Evolutionary conservation across 37 sponge, comb jelly and placozoan species (phyloP), one percentile per base, ranked within the genome.

Genomic region (Cliona cf. orientalis): DNA sequence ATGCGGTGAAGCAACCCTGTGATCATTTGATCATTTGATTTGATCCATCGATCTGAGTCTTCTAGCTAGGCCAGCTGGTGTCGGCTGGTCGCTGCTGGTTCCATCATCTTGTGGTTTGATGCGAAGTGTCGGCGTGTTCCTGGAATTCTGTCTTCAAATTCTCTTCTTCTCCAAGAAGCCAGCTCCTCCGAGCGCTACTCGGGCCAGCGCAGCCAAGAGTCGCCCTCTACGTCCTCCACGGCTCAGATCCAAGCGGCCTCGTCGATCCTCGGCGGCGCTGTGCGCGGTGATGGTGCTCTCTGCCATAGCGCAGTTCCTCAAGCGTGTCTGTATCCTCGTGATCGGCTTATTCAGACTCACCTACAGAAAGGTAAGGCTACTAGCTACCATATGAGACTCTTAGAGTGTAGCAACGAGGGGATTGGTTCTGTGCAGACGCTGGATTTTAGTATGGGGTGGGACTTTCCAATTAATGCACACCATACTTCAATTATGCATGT

Each of bases 341-440:
- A 6, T 83, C 42, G 84, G 84, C 3, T 66, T 83, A 14, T 22
- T 74, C 28, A 42, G 66, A 45, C 75, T 83, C 42, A 66, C 75
- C 68, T 83, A 83, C 66, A 63, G 75, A 66, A 83, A 83, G 84
- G 84, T 83, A 73, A 5, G 14, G 12, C 6, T 6, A 11, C 26
- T 28, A 11, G 12, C 22, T n/a, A 22, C 26, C 63, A 25, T 61
- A 28, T 61, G 63, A 61, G 23, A 11, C 11, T 49, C 17, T 49
- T 11, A 49, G 11, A 49, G 11, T 17, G 55, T 49, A 19, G 55
- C 14, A 19, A 62, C 64, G 6, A 7, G 64, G 23, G 25, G 29
- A 25, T 23, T n/a, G 28, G 19, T 62, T 19, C 6, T 69, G 23
- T 69, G 37, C 23, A 23, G 19, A 49, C 55, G 11, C 17, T 21